phyloP scores from a whole-genome alignment of 2,113 vertebrate genomes.

The Montifringilla adamsi region DNA sequence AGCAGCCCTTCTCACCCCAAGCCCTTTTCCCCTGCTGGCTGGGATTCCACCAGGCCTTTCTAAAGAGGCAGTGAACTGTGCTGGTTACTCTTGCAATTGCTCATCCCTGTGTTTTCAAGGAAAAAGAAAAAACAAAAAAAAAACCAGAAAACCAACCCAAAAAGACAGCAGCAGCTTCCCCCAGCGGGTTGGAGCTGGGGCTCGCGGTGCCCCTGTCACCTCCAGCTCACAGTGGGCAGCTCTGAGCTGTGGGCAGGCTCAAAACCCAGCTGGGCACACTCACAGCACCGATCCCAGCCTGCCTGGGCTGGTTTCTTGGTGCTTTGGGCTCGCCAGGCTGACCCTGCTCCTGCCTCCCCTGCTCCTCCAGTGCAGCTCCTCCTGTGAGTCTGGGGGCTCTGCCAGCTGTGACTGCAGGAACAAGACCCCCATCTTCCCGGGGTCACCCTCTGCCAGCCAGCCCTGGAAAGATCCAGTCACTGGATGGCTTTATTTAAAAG shows the following conservation, averaged over 20 bases:
- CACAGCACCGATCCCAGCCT: background rate
- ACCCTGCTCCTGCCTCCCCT: background rate
- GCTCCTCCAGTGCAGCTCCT: background rate
- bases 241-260: background rate
- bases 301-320: background rate
- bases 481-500: too few species aligned
- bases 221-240: background rate
- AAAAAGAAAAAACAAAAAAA: background rate
- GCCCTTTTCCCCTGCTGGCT: background rate
- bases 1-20: background rate
- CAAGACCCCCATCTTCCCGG: background rate
- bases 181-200: background rate
- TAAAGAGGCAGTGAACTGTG: constrained; percentile 3
- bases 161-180: background rate
- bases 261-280: background rate
- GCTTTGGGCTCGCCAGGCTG: background rate
- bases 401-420: background rate
- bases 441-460: background rate
- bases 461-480: background rate
- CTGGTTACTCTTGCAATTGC: constrained; percentile 14
- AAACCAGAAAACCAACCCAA: background rate
- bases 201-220: background rate
- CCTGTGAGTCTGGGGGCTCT: background rate
- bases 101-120: background rate
- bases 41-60: constrained; percentile 6